Base-by-base conservation (phyloP, 2,888 invertebrate genomes). In the Rhagophthalmus giganteus region DNA sequence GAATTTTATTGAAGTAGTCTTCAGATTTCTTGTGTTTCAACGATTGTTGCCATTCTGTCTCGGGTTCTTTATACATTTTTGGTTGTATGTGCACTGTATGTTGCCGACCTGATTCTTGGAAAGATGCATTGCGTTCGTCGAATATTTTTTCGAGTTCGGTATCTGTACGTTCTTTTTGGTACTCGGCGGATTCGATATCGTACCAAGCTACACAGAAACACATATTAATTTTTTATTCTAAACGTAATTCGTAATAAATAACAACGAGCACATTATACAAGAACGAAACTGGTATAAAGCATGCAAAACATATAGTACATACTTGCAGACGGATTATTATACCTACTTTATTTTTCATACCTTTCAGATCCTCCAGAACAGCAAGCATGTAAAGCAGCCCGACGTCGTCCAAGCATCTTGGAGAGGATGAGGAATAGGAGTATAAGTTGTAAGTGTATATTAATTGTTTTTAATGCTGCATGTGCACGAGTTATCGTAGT, bases 81-180 rank as follows among this genome's bases (percentile, higher is more conserved):
- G 79, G 67, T 82, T 84, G 59, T 30, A 63, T 52, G 45, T 85
- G 58, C 35, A 65, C 59, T 12, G 61, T 40, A 62, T 73, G 45
- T 81, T 73, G 62, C 82, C 82, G 58, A 83, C 81, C 37, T 81
- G 84, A 82, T 62, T 89, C 86, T 60, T 85, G 82, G 64, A 85
- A 75, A 34, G 80, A 80, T 67, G 86, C 85, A 62, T 84, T 81
- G 59, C 91, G 84, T 73, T 94, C 94, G 69, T 92, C 92, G 72
- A 94, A 94, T 34, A 90, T 85, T 73, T 87, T 86, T 73, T 91
- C 91, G 65, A 94, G 79, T 76, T 94, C 94, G 44, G 87, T 89
- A 65, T 87, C 89, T 73, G 83, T 79, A 60, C 92, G 86, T 64
- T 88, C 87, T 72, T 83, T 81, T 76, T 93, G 94, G 76, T 91